These are phyloP conservation scores for Eulimnadia texana DNA, from an alignment of 1,140 invertebrate genomes.

Conservation along the genomic window DNA sequence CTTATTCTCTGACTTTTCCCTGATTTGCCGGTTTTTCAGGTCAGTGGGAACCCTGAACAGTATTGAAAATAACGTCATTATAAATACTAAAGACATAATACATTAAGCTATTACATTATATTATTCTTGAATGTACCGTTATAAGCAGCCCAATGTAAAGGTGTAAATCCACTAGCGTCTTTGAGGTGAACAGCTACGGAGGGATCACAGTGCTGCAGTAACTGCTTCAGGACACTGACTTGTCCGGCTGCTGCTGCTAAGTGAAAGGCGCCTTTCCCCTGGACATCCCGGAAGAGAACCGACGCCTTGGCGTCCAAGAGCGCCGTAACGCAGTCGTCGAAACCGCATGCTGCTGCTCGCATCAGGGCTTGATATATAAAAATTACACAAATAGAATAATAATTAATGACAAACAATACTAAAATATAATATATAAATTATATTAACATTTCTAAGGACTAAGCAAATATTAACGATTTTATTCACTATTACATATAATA, in stretches of 20 bases:
- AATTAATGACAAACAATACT: background rate
- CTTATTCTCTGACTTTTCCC: too few species aligned
- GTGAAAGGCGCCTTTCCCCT: slow-evolving; percentile 49
- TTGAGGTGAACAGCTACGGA: slow-evolving; percentile 33
- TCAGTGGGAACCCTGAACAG: too few species aligned
- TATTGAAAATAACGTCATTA: too few species aligned
- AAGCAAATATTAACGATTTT: too few species aligned
- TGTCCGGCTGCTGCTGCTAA: slow-evolving; percentile 47
- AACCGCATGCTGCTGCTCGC: background rate
- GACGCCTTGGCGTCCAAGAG: slow-evolving; percentile 12
- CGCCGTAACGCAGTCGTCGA: slow-evolving; percentile 3
- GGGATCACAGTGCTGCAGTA: slow-evolving; percentile 30
- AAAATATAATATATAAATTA: background rate
- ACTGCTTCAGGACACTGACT: slow-evolving; percentile 32
- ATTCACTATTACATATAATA: too few species aligned
- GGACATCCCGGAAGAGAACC: slow-evolving; percentile 34
- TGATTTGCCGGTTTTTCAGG: too few species aligned
- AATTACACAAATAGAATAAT: background rate
- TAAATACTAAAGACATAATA: too few species aligned
- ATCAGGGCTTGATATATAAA: background rate
- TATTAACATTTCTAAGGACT: slow-evolving; percentile 10
- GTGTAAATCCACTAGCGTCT: slow-evolving; percentile 41
- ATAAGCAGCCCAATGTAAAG: slow-evolving; percentile 45
- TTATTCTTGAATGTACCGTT: too few species aligned
- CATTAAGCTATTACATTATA: too few species aligned